A percentile compares a stretch with the other conserved stretches of the same genome.
phyloP scores from a whole-genome alignment of 2,888 invertebrate genomes.

The Temnothorax unifasciatus region DNA sequence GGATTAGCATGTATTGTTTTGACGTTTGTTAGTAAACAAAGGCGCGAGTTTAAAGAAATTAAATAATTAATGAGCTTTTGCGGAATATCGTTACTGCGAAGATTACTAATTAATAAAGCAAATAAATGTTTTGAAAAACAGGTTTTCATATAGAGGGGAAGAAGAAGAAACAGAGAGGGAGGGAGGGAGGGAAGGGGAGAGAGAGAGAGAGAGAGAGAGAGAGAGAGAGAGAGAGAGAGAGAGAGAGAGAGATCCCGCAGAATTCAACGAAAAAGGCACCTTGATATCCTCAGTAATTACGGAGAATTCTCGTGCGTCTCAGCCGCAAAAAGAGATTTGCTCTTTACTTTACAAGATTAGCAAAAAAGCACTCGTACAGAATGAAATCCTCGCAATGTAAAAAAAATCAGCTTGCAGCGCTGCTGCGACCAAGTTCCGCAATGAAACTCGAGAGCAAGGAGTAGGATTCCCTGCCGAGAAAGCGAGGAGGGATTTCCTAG shows the following conservation, averaged over 20 bases:
- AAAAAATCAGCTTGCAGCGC: conserved; percentile 46
- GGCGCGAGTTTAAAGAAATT: background rate
- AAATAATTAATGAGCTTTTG: conserved; percentile 12
- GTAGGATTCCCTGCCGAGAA: conserved; percentile 32
- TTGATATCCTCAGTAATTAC: conserved; percentile 44
- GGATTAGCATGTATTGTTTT: background rate
- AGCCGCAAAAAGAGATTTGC: conserved; percentile 50
- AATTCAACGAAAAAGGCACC: conserved; percentile 25
- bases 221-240: background rate
- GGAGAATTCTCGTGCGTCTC: conserved; percentile 42
- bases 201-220: background rate
- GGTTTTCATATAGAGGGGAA: background rate
- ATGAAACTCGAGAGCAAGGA: conserved; percentile 54
- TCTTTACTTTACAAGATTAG: conserved; percentile 56
- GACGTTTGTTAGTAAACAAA: background rate
- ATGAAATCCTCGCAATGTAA: conserved; percentile 54
- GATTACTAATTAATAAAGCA: conserved; percentile 3
- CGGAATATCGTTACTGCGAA: background rate
- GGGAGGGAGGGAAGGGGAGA: no score
- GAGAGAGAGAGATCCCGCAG: conserved; percentile 1
- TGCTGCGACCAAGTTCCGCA: conserved; percentile 47
- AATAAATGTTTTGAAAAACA: conserved; percentile 1
- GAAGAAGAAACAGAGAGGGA: no score
- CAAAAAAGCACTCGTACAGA: conserved; percentile 52
- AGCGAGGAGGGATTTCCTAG: conserved; percentile 44